Evolutionary conservation across 2,113 vertebrate species (phyloP).

Genomic region (Ictalurus furcatus): DNA sequence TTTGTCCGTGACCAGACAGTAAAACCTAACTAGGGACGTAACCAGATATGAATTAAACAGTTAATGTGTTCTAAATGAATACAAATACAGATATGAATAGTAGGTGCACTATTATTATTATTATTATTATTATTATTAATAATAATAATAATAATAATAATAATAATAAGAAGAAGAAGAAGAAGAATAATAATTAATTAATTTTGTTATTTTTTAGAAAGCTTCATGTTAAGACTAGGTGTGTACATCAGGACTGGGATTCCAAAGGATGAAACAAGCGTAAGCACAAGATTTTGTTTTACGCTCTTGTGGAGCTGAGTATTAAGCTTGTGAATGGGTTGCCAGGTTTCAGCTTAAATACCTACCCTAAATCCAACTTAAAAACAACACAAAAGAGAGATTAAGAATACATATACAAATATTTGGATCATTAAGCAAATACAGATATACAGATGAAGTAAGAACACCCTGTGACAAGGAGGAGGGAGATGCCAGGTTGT

Average conservation of each 20-base stretch:
- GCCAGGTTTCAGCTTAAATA: neutral
- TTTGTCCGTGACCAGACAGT: neutral
- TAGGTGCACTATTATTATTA: neutral
- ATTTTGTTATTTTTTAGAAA: neutral
- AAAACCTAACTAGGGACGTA: neutral
- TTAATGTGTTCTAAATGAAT: neutral
- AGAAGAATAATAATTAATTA: neutral
- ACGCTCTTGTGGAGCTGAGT: neutral
- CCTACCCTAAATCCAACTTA: neutral
- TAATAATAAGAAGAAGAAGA: too few species aligned
- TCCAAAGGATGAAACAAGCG: neutral
- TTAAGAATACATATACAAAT: too few species aligned
- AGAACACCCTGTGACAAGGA: neutral
- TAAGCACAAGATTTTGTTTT: neutral
- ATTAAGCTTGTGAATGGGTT: neutral
- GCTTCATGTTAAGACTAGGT: neutral
- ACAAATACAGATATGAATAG: neutral
- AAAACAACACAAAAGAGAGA: too few species aligned
- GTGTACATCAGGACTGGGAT: neutral
- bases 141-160: neutral
- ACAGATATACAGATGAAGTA: neutral
- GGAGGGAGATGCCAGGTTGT: too few species aligned
- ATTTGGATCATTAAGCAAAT: neutral
- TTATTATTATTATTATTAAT: neutral
- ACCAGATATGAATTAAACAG: neutral